Evolutionary conservation across 2,113 vertebrate species (phyloP), one percentile per base, ranked within the genome.

Genomic region (Terrapene triunguis): DNA sequence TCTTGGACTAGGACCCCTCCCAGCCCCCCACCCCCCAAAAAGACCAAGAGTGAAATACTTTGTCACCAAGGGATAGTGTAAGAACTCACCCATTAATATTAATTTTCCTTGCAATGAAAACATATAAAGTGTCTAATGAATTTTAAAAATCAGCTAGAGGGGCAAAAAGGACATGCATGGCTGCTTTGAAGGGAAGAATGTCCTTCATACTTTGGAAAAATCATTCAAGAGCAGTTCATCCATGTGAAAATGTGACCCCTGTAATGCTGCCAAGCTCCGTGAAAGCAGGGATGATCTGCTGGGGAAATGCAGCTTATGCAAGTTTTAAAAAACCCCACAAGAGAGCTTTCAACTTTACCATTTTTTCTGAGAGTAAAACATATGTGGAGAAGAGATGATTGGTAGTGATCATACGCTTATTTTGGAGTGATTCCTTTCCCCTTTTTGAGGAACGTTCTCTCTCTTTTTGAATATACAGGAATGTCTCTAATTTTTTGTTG

Each of bases 171-270:
- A 93, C 81, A 83, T 94, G 87, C 96, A 92, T 6, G 55, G 93
- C 62, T 92, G 65, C 94, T 97, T 97, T 97, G 96, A 96, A 96
- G 89, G 94, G 84, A 97, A 93, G 96, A 92, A 92, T 96, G 93
- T 92, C 97, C 97, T 95, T 97, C 93, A 82, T 95, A 94, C 96
- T 97, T 97, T 89, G 94, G 97, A 97, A 94, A 94, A 97, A 96
- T 94, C 95, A 93, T 96, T 97, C 90, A 72, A 94, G 38, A 74
- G 94, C 93, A 90, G 95, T 95, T 96, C 95, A 97, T 89, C 96
- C 1, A 69, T 97, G 90, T 94, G 89, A 97, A 97, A 97, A 94
- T 97, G 94, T 97, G 96, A 97, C 94, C 95, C 83, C 89, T 96
- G 92, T 97, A 97, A 97, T 96, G 96, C 94, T 95, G 90, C 96